A percentile compares a stretch with the other conserved stretches of the same genome.
These are phyloP conservation scores for Isoperla grammatica DNA, from an alignment of 2,888 invertebrate genomes.

Conservation along the genomic window DNA sequence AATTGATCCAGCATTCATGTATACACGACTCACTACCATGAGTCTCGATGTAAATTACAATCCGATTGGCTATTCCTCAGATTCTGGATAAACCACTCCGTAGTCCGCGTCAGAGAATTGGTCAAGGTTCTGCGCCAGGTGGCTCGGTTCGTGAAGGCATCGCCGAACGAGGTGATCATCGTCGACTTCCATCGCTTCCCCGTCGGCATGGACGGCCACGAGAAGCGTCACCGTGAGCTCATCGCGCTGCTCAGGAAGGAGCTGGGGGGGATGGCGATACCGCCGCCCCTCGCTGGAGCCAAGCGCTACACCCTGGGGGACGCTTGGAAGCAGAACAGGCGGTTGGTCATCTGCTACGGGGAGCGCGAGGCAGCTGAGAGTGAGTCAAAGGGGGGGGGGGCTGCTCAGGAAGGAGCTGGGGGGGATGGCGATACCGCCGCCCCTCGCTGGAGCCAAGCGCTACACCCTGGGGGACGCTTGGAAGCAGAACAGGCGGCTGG, in stretches of 20 bases:
- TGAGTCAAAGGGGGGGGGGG: conserved; percentile 43
- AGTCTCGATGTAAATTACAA: too few relatives aligned
- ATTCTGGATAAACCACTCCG: conserved; percentile 69
- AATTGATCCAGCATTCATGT: too few relatives aligned
- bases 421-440: conserved; percentile 50
- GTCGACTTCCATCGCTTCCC: conserved; percentile 81
- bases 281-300: conserved; percentile 46
- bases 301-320: conserved; percentile 51
- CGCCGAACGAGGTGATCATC: conserved; percentile 66
- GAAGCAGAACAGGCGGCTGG: conserved; percentile 49
- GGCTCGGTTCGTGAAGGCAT: conserved; percentile 58
- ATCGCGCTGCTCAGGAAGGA: conserved; percentile 52
- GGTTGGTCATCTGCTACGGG: conserved; percentile 55
- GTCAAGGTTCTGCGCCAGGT: conserved; percentile 62
- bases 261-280: conserved; percentile 52
- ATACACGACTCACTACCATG: too few relatives aligned
- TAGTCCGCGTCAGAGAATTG: conserved; percentile 62
- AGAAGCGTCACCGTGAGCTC: conserved; percentile 50
- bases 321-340: conserved; percentile 50
- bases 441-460: conserved; percentile 47
- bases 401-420: conserved; percentile 53
- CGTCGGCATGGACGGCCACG: conserved; percentile 52
- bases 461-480: conserved; percentile 53
- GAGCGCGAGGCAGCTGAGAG: conserved; percentile 47
- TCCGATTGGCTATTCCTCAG: too few relatives aligned